Base-by-base conservation (phyloP, 2,888 invertebrate species). In the Lycia hirtaria region DNA sequence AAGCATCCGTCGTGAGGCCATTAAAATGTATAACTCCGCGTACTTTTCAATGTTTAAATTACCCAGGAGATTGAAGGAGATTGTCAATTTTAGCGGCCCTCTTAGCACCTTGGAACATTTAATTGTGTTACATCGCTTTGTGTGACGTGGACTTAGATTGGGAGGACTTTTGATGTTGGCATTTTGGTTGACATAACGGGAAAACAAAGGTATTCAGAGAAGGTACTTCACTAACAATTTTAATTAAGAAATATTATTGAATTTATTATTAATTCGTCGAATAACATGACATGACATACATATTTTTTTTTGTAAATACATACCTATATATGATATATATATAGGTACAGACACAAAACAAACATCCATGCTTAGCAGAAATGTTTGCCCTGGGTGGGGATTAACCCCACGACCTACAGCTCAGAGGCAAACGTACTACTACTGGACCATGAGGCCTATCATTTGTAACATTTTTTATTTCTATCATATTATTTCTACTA, bases 21-120 rank as follows among this genome's bases (percentile, higher is more conserved):
- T 68, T 65, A 64, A 62, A 62, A 68, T 68, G 33, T 67, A 62
- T 60, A 65, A 64, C 62, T 65, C 35, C 30, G 64, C 53, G 43
- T 59, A 64, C 60, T 64, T 60, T 66, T 53, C 65, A 63, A 68
- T 68, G 68, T 68, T 64, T 68, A 65, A 68, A 68, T 68, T 65
- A 65, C 60, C 53, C 19, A 35, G 54, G 38, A 64, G 62, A 66
- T 66, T 62, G 63, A 53, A 58, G 57, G 54, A 59, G 60, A 66
- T 64, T 64, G 65, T 59, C 66, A 52, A 55, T 62, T 64, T 57
- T 56, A 61, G 35, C 53, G 58, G 20, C 56, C 40, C 44, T 40
- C 50, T 56, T 35, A 60, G 52, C 48, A 35, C 40, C 57, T 60
- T 60, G 61, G 60, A 60, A 54, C 50, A 52, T 56, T 63, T 58